These are phyloP conservation scores for Matsumyia berberina DNA, from an alignment of 2,888 invertebrate genomes.

Conservation along the genomic window DNA sequence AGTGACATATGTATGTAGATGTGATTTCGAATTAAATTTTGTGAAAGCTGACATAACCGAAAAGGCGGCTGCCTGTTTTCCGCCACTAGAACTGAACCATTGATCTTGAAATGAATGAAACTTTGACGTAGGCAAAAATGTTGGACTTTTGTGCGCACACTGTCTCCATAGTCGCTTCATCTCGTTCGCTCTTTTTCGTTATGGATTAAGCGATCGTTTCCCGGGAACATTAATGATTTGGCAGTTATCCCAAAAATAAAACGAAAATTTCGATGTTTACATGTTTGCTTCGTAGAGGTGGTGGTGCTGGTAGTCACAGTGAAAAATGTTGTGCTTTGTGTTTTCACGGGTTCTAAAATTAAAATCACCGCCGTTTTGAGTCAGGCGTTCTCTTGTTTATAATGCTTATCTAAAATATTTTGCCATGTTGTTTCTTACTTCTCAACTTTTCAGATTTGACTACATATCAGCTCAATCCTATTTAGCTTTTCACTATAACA, in stretches of 20 bases:
- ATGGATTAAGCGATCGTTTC: slow-evolving; percentile 60
- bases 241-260: slow-evolving; percentile 73
- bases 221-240: slow-evolving; percentile 71
- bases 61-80: slow-evolving; percentile 38
- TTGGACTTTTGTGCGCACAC: slow-evolving; percentile 20
- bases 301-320: slow-evolving; percentile 50
- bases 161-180: slow-evolving; percentile 30
- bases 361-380: slow-evolving; percentile 54
- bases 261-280: slow-evolving; percentile 66
- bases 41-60: slow-evolving; percentile 53
- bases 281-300: slow-evolving; percentile 32
- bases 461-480: slow-evolving; percentile 11
- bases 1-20: background rate
- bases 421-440: slow-evolving; percentile 41
- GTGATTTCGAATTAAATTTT: slow-evolving; percentile 20
- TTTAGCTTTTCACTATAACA: too few species aligned
- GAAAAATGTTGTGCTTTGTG: slow-evolving; percentile 60
- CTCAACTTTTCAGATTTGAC: slow-evolving; percentile 22
- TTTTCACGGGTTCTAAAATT: slow-evolving; percentile 67
- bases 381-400: slow-evolving; percentile 65
- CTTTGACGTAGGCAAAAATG: slow-evolving; percentile 67
- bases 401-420: slow-evolving; percentile 59
- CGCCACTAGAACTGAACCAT: slow-evolving; percentile 70
- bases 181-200: slow-evolving; percentile 27
- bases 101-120: slow-evolving; percentile 78